phyloP scores from a whole-genome alignment of 2,888 invertebrate genomes.

The Drosophila leonis region DNA sequence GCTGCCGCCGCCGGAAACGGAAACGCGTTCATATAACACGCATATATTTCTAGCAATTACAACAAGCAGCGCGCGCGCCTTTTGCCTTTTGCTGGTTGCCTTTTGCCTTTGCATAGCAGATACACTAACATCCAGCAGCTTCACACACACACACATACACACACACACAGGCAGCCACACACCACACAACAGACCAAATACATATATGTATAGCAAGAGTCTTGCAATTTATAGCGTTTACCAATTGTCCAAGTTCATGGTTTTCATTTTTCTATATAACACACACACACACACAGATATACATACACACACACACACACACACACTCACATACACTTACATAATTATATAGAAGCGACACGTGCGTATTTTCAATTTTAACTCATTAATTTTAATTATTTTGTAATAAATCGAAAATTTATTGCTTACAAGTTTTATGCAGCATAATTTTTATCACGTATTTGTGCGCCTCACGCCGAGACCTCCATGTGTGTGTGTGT shows the following conservation, averaged over 20 bases:
- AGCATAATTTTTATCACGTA: constrained; percentile 77
- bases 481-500: neutral
- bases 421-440: constrained; percentile 74
- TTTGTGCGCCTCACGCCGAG: constrained; percentile 15
- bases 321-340: neutral
- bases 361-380: constrained; percentile 77
- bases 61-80: constrained; percentile 21
- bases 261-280: constrained; percentile 59
- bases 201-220: constrained; percentile 2
- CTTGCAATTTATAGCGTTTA: constrained; percentile 52
- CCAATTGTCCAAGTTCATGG: constrained; percentile 71
- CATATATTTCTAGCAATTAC: constrained; percentile 53
- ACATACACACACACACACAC: constrained; percentile 21
- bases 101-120: constrained; percentile 45
- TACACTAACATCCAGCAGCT: neutral
- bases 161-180: constrained; percentile 1
- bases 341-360: constrained; percentile 47
- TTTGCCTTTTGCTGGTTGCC: constrained; percentile 29
- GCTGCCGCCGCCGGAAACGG: constrained; percentile 43
- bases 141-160: neutral
- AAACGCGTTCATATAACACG: constrained; percentile 55
- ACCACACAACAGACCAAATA: constrained; percentile 7
- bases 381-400: constrained; percentile 82
- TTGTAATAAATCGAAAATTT: constrained; percentile 81
- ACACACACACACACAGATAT: constrained; percentile 6